Conservation (phyloP, 2,797 vertebrate species). For the Sebastes reedi region DNA sequence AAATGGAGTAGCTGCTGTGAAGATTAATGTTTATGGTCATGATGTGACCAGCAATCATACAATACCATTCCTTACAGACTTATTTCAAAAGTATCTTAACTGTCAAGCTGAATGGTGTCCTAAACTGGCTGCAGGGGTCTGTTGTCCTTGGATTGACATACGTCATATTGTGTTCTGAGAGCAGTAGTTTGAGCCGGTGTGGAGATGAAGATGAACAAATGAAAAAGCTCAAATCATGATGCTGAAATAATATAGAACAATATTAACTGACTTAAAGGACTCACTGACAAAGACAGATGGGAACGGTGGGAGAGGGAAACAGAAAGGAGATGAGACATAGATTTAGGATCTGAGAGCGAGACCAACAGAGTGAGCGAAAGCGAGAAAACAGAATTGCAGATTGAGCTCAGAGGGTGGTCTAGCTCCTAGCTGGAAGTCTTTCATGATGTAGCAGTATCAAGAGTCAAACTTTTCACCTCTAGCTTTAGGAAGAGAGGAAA, state of each 20-base stretch:
- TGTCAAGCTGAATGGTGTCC: not conserved
- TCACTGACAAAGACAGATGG: slow-evolving; percentile 3
- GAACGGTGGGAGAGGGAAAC: not conserved
- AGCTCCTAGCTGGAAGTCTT: slow-evolving; percentile 20
- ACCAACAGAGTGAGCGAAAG: slow-evolving; percentile 4
- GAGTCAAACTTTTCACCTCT: slow-evolving; percentile 46
- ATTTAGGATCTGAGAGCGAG: slow-evolving; percentile 19
- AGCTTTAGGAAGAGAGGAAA: slow-evolving; percentile 17
- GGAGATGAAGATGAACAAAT: not conserved
- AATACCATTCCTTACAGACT: not conserved
- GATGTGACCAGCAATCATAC: not conserved
- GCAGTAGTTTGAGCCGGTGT: not conserved
- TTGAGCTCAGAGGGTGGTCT: slow-evolving; percentile 47
- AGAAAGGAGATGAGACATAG: slow-evolving; percentile 16
- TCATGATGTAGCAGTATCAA: slow-evolving; percentile 45
- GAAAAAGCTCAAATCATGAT: slow-evolving; percentile 4
- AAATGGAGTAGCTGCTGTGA: not conserved
- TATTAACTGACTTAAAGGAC: not conserved
- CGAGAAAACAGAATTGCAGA: slow-evolving; percentile 45
- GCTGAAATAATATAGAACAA: not conserved
- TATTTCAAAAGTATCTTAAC: not conserved
- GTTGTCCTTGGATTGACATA: not conserved
- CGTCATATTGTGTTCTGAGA: not conserved
- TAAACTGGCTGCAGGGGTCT: not conserved
- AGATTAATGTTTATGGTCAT: not conserved